These are phyloP conservation scores for Nesoenas mayeri DNA, from an alignment of 2,113 vertebrate genomes.

Conservation along the genomic window DNA sequence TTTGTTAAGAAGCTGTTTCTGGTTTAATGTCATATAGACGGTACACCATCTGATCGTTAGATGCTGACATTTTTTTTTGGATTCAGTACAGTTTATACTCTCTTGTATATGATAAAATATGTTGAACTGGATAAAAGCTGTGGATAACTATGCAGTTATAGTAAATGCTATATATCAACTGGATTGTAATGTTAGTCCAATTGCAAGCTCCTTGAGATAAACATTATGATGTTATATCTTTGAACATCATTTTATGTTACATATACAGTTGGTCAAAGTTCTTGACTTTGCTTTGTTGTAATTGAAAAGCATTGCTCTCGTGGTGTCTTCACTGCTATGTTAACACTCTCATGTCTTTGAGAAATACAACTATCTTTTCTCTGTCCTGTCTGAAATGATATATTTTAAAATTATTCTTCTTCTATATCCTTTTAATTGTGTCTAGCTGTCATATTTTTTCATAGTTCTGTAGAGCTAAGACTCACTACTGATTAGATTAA, in stretches of 20 bases:
- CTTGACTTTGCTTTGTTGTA: not conserved
- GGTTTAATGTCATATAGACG: not conserved
- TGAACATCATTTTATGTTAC: not conserved
- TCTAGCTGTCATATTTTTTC: not conserved
- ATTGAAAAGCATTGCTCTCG: not conserved
- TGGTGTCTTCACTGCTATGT: not conserved
- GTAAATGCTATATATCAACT: not conserved
- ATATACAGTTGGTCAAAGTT: not conserved
- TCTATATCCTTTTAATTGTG: not conserved
- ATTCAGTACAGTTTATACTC: not conserved
- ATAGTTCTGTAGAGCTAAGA: not conserved
- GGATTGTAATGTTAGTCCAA: not conserved
- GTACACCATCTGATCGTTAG: not conserved
- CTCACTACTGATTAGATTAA: not conserved
- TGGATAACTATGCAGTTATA: not conserved
- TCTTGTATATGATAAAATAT: not conserved
- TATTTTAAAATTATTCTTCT: not conserved
- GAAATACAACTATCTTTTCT: not conserved
- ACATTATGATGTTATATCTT: not conserved
- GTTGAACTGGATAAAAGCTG: not conserved
- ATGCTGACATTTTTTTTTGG: not conserved
- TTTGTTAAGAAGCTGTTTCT: slow-evolving; percentile 38
- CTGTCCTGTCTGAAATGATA: not conserved
- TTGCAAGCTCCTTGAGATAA: not conserved
- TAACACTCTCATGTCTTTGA: not conserved